Evolutionary conservation across 2,888 invertebrate species (phyloP).

Genomic region (Sphaerophoria rueppellii): DNA sequence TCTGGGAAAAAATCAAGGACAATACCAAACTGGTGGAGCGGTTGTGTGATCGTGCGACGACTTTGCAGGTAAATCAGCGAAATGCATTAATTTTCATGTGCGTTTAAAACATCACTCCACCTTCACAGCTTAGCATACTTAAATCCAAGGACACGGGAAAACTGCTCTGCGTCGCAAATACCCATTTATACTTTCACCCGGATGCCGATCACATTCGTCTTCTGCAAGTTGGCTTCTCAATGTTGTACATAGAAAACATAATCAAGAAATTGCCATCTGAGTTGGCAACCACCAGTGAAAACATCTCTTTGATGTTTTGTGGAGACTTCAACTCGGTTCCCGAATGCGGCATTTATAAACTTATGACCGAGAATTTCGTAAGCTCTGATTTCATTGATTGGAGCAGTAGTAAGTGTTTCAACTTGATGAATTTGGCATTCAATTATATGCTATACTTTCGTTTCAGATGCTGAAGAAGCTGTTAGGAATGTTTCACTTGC

Average conservation of each 20-base stretch:
- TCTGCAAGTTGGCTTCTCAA: constrained; percentile 90
- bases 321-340: constrained; percentile 97
- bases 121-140: constrained; percentile 83
- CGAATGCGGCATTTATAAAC: constrained; percentile 90
- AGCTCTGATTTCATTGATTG: constrained; percentile 88
- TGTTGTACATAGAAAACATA: constrained; percentile 87
- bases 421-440: not conserved
- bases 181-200: constrained; percentile 96
- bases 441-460: not conserved
- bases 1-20: constrained; percentile 85
- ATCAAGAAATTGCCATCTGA: constrained; percentile 78
- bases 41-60: constrained; percentile 86
- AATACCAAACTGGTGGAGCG: constrained; percentile 85
- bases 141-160: constrained; percentile 84
- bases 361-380: constrained; percentile 88
- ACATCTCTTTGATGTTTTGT: constrained; percentile 89
- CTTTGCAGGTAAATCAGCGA: constrained; percentile 83
- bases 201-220: constrained; percentile 94
- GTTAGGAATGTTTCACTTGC: constrained; percentile 85
- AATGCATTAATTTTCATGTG: not conserved
- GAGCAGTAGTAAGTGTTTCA: constrained; percentile 87
- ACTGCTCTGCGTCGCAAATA: constrained; percentile 89
- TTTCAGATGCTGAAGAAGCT: constrained; percentile 86
- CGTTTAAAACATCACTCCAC: not conserved
- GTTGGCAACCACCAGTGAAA: constrained; percentile 76